Evolutionary conservation across 1,140 invertebrate genomes (phyloP).

Genomic region (Meteorus sp.): DNA sequence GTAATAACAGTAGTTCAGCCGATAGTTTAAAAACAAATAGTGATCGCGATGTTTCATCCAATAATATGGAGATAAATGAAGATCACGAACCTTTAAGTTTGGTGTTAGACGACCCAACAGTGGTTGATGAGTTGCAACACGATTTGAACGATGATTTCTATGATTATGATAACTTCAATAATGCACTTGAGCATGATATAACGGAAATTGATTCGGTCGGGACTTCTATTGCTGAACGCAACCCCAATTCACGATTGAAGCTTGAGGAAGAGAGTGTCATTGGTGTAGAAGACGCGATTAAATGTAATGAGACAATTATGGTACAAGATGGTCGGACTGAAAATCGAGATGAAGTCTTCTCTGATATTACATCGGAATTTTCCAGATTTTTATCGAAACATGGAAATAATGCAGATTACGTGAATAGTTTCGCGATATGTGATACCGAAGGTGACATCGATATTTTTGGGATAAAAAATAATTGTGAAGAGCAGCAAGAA

Average conservation of each 20-base stretch:
- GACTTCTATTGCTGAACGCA: background rate
- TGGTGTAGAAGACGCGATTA: background rate
- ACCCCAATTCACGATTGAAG: background rate
- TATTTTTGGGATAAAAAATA: background rate
- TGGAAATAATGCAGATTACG: constrained; percentile 27
- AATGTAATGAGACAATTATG: background rate
- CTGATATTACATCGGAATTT: constrained; percentile 25
- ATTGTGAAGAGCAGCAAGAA: background rate
- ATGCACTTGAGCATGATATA: constrained; percentile 33
- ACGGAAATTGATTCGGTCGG: background rate
- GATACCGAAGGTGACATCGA: constrained; percentile 30
- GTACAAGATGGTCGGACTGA: background rate
- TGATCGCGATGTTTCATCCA: constrained; percentile 38
- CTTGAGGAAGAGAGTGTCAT: background rate
- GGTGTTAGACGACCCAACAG: constrained; percentile 45
- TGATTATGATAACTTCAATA: constrained; percentile 50
- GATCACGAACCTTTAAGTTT: constrained; percentile 46
- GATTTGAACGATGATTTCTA: constrained; percentile 55
- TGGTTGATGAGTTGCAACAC: constrained; percentile 32
- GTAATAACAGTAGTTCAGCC: constrained; percentile 47
- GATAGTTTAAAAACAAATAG: constrained; percentile 43
- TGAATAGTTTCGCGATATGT: constrained; percentile 34
- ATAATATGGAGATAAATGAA: constrained; percentile 40
- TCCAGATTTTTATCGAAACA: constrained; percentile 26
- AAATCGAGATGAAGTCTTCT: constrained; percentile 10